Conservation (phyloP, 2,113 vertebrate species). For the Poeciliopsis prolifica region DNA sequence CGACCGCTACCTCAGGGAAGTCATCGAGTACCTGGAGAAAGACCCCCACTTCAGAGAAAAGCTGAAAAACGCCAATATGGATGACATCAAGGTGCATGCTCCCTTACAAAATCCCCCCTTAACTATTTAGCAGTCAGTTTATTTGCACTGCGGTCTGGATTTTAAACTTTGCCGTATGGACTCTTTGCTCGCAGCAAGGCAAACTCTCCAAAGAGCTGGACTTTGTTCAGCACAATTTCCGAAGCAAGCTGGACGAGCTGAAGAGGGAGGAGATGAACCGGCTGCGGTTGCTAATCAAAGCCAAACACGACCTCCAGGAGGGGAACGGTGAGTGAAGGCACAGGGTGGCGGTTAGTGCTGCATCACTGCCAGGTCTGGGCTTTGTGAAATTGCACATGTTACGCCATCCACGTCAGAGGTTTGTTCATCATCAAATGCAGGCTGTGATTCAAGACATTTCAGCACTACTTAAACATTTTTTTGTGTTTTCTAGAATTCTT, state of each 20-base stretch:
- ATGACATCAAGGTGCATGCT: constrained; percentile 88
- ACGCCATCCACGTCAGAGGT: not conserved
- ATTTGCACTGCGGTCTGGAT: not conserved
- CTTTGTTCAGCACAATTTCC: constrained; percentile 92
- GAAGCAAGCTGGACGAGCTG: constrained; percentile 92
- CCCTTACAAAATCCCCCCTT: not conserved
- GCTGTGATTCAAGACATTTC: too few relatives aligned
- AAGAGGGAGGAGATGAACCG: constrained; percentile 93
- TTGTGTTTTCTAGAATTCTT: not conserved
- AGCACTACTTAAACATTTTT: not conserved
- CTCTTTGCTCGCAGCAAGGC: constrained; percentile 81
- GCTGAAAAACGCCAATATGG: constrained; percentile 90
- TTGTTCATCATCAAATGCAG: not conserved
- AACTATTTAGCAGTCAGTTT: constrained; percentile 2
- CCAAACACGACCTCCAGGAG: constrained; percentile 86
- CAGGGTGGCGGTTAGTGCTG: not conserved
- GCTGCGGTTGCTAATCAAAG: constrained; percentile 92
- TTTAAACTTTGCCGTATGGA: constrained; percentile 9
- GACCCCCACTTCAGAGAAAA: constrained; percentile 94
- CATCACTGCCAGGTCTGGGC: not conserved
- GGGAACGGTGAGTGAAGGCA: constrained; percentile 72
- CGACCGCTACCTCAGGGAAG: constrained; percentile 94
- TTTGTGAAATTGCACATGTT: constrained; percentile 19
- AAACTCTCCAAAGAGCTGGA: constrained; percentile 92
- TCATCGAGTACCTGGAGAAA: constrained; percentile 93